Evolutionary conservation across 1,140 invertebrate genomes (phyloP), one percentile per base, ranked within the genome.

Genomic region (Microvelia longipes): DNA sequence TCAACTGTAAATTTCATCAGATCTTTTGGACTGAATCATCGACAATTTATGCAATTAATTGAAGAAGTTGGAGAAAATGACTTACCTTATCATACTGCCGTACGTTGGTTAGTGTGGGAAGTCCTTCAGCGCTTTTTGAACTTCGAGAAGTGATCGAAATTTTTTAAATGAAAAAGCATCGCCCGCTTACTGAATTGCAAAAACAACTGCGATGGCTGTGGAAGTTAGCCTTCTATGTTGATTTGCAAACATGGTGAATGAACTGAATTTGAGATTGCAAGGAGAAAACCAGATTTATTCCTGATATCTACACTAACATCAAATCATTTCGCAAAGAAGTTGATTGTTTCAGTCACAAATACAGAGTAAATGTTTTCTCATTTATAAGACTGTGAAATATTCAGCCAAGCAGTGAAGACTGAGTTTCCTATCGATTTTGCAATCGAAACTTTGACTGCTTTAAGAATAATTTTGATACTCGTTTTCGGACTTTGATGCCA

Each of bases 161-260:
- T 69, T 64, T 69, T 69, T 69, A 65, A 28, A 72, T 73, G 71
- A 71, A 74, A 70, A 74, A 71, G 74, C 71, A 74, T 75, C 70
- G 70, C 60, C 73, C 71, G 71, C 62, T 74, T 73, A 69, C 68
- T 50, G 71, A 73, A 68, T 73, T 74, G 73, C 61, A 71, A 73
- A 75, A 75, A 63, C 73, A 64, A 61, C 73, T 67, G n/a, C n/a
- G n/a, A 71, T 74, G 69, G 69, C 69, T 75, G 69, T 73, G 72
- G 73, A 75, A 75, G 71, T 72, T 71, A 73, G 67, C 73, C 73
- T 75, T 75, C 68, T 75, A 72, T 72, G 65, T 67, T n/a, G 72
- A 73, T 73, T 73, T 70, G 62, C 74, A 69, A 74, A 73, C 73
- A 73, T 72, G 73, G 60, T 74, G 72, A 73, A 73, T 66, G 68